Evolutionary conservation across 2,888 invertebrate genomes (phyloP), one percentile per base, ranked within the genome.

Genomic region (Tachina lurida): DNA sequence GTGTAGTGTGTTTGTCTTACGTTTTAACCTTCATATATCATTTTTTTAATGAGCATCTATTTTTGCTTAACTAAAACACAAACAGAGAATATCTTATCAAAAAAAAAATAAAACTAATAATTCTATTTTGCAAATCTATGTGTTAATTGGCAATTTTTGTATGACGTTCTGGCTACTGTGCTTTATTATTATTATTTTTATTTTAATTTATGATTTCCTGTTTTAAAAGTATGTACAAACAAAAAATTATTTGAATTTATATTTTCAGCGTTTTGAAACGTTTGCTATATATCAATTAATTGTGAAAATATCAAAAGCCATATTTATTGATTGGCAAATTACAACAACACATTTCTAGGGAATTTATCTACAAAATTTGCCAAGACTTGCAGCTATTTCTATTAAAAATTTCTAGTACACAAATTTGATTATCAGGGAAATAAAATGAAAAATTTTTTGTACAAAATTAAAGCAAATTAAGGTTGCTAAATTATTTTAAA

Each of bases 141-240:
- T 71, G 10, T 63, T 56, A 60, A 56, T 56, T 65, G 63, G 39
- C 63, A 73, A 47, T 47, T 71, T 31, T 65, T 65, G 65, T 63
- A 43, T 74, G 68, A 60, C 13, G n/a, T 31, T 67, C 12, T 15
- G 17, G 62, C 19, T 47, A 4, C 39, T 67, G 67, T 67, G 62
- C 10, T 74, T 80, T 62, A 52, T 65, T 60, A 39, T 56, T 39
- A 7, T 31, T 5, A 31, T 7, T 31, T 7, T 73, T 68, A 56
- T 3, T 19, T 47, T 60, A 85, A 85, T 85, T 85, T 78, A 85
- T 74, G 81, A 78, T 82, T 82, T 85, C 85, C 85, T 84, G 81
- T 77, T 70, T 3, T 47, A 67, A 58, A 15, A 60, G 49, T n/a
- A n/a, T n/a, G n/a, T 9, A 49, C 19, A 49, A 54, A 45, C 31